Base-by-base conservation (phyloP, 2,888 invertebrate species). In the Odontothrips loti region DNA sequence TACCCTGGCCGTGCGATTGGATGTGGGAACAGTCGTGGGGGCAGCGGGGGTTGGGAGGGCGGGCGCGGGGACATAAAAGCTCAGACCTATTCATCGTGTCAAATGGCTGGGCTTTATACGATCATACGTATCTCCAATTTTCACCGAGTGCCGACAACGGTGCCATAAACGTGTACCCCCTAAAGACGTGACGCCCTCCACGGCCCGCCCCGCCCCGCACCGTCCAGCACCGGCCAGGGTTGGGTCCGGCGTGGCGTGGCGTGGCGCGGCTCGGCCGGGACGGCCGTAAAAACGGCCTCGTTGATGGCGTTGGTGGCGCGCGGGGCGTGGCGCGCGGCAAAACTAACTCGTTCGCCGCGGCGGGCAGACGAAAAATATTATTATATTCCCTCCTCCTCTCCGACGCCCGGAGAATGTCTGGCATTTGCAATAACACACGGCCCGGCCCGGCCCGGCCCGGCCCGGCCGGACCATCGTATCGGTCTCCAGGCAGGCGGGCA, bases 361-460 rank as follows among this genome's bases (percentile, higher is more conserved):
- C 15, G 58, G 15, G 58, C 58, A 20, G 15, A 20, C 58, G 17
- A 20, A 58, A 58, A 58, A 58, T 58, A 58, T 58, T 58, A 58
- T 58, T 58, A 20, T 58, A 43, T 75, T n/a, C 75, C 10, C 23
- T 23, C 27, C 12, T 12, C 11, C 27, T 75, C 75, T n/a, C 12
- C 75, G 11, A 27, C n/a, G 75, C 15, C 27, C 27, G 75, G 75
- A 34, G 79, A 34, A 79, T 51, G 81, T 80, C 82, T 23, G 75
- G 82, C 68, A 81, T 82, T 43, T 43, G 34, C 83, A 82, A 81
- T 82, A 82, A 81, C 43, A 81, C 81, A 80, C 81, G 81, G 79
- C 81, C 51, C 0, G 80, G 80, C 9, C 58, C 47, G 48, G 47
- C 43, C 3, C 75, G 75, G 48, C 47, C 68, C 10, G 79, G 79